Percentiles rank a stretch among this genome's conserved stretches.
phyloP scores from a whole-genome alignment of 2,888 invertebrate genomes.

The Drosophila meridionalis region DNA sequence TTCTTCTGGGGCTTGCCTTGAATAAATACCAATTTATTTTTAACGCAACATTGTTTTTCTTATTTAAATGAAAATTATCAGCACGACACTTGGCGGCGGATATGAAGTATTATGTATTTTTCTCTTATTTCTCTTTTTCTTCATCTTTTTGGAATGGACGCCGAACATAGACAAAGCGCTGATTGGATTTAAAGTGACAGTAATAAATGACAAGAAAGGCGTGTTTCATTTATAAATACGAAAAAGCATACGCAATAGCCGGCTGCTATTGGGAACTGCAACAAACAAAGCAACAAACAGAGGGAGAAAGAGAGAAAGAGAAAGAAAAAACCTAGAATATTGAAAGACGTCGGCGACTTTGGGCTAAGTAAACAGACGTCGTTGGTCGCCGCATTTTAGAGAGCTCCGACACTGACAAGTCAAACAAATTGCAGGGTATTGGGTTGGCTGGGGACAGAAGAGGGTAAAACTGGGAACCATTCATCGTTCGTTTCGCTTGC shows the following conservation, averaged over 20 bases:
- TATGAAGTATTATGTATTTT: conserved; percentile 47
- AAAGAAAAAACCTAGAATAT: conserved; percentile 14
- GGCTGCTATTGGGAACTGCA: conserved; percentile 10
- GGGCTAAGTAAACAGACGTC: conserved; percentile 56
- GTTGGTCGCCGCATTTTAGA: conserved; percentile 66
- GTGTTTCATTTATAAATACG: conserved; percentile 72
- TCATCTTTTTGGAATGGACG: conserved; percentile 3
- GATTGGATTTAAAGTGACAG: conserved; percentile 83
- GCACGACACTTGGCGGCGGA: conserved; percentile 50
- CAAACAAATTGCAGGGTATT: conserved; percentile 69
- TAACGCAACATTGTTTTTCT: conserved; percentile 44
- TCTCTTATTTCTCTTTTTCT: conserved; percentile 19
- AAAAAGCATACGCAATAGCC: conserved; percentile 38
- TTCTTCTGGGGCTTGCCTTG: conserved; percentile 25
- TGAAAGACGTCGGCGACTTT: conserved; percentile 42
- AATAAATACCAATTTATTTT: conserved; percentile 54
- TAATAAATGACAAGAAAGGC: conserved; percentile 82
- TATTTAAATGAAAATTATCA: conserved; percentile 58
- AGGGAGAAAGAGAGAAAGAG: not conserved
- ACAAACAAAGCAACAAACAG: too few species aligned
- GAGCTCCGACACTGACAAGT: conserved; percentile 70
- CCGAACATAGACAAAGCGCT: conserved; percentile 75
- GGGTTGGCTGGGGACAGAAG: not conserved
- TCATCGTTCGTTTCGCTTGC: conserved; percentile 47
- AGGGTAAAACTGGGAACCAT: conserved; percentile 28